These are phyloP conservation scores for Pachyrhynchus sulphureomaculatus DNA, from an alignment of 1,140 invertebrate genomes.

Conservation along the genomic window DNA sequence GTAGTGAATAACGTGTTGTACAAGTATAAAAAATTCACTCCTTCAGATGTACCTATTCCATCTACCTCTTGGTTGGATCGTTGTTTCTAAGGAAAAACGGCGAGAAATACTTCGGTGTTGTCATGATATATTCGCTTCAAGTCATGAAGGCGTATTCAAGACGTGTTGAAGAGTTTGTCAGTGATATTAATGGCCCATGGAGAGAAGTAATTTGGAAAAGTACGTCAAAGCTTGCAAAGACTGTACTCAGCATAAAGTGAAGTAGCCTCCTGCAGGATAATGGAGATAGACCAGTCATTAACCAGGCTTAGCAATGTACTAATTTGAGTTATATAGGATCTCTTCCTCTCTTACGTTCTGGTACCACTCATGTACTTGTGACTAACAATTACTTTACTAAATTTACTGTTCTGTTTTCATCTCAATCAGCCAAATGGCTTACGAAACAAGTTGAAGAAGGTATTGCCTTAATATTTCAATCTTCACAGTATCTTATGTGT, in stretches of 20 bases:
- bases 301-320: constrained; percentile 39
- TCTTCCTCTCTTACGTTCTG: constrained; percentile 34
- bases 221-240: constrained; percentile 38
- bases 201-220: constrained; percentile 35
- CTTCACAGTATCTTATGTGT: constrained; percentile 22
- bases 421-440: constrained; percentile 17
- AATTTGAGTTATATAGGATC: constrained; percentile 44
- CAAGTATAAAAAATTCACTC: constrained; percentile 18
- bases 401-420: constrained; percentile 28
- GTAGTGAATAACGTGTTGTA: constrained; percentile 16
- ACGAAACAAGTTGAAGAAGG: constrained; percentile 30
- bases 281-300: constrained; percentile 29
- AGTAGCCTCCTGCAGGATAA: constrained; percentile 38
- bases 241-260: constrained; percentile 39
- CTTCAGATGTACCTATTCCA: neutral
- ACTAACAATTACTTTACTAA: constrained; percentile 46
- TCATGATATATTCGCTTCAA: constrained; percentile 22
- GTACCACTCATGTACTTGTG: constrained; percentile 45
- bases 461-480: constrained; percentile 30
- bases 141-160: constrained; percentile 41
- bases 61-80: constrained; percentile 26
- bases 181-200: constrained; percentile 44
- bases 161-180: constrained; percentile 27
- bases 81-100: constrained; percentile 24
- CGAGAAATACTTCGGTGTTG: constrained; percentile 5